Evolutionary conservation across 1,140 invertebrate species (phyloP), one percentile per base, ranked within the genome.

Genomic region (Penaeus indicus): DNA sequence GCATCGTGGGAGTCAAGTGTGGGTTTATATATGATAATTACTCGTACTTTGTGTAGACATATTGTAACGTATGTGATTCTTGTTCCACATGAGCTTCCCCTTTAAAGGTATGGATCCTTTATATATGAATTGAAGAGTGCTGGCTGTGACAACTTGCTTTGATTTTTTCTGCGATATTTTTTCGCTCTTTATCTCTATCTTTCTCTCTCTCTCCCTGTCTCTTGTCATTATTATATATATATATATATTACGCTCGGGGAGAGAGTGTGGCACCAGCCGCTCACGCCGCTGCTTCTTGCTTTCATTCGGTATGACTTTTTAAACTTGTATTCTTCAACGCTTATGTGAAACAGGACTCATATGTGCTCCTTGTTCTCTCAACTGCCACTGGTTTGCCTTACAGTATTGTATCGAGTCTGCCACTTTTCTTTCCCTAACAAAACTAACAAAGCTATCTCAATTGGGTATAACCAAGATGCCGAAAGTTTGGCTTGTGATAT

Each of bases 311-410:
- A 83, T 83, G 80, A 63, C 22, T 62, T 62, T 61, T 64, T 83
- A n/a, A 78, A 78, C 54, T 84, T 84, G 82, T 84, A 84, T 84
- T 88, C 67, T 88, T 88, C 62, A 84, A 84, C 82, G 87, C 87
- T 88, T 88, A 88, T 88, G 87, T 88, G 87, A 88, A 88, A 88
- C 87, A 88, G 87, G 87, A 88, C 87, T 88, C 87, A 88, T 88
- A 88, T 88, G 86, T 88, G 82, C 82, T 67, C 82, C 61, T 83
- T 64, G 25, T 84, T 84, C 72, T 84, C 61, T 88, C 60, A 84
- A 84, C 69, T 84, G 81, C 82, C 87, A 88, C 87, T 78, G 87
- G 87, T 88, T 88, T 88, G 87, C 87, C 87, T 88, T 88, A 88
- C 87, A 88, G 77, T 87, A 64, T 42, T 87, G 63, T 54, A 54